Evolutionary conservation across 2,113 vertebrate species (phyloP).

Genomic region (Cephalopholis sonnerati): DNA sequence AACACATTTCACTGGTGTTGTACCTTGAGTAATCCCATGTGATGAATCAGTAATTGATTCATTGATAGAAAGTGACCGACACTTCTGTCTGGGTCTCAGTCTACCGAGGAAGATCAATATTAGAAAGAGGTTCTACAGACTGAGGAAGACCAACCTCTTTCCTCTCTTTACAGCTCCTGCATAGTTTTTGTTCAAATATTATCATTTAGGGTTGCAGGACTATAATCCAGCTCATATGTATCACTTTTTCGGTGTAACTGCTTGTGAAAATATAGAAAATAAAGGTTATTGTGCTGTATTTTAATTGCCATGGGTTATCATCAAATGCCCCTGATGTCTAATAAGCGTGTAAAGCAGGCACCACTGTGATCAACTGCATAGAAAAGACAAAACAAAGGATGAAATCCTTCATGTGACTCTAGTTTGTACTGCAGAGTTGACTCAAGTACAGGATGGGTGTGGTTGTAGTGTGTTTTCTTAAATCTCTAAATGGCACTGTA

Average conservation of each 20-base stretch:
- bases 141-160: not conserved
- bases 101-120: not conserved
- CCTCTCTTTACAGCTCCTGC: not conserved
- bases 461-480: constrained; percentile 13
- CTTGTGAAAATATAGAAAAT: not conserved
- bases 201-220: not conserved
- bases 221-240: not conserved
- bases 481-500: not conserved
- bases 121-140: not conserved
- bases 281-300: no score
- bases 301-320: not conserved
- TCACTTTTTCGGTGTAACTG: not conserved
- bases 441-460: constrained; percentile 1
- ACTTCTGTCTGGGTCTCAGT: not conserved
- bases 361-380: not conserved
- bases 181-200: not conserved
- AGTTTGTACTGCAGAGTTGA: constrained; percentile 15
- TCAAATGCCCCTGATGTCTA: not conserved
- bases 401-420: not conserved
- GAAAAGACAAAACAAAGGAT: not conserved
- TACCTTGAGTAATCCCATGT: no score
- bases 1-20: no score
- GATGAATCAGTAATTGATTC: not conserved
- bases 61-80: not conserved
- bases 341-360: not conserved